A percentile compares a stretch with the other conserved stretches of the same genome.
These are phyloP conservation scores for Rhagoletis pomonella DNA, from an alignment of 1,140 invertebrate genomes.

Conservation along the genomic window DNA sequence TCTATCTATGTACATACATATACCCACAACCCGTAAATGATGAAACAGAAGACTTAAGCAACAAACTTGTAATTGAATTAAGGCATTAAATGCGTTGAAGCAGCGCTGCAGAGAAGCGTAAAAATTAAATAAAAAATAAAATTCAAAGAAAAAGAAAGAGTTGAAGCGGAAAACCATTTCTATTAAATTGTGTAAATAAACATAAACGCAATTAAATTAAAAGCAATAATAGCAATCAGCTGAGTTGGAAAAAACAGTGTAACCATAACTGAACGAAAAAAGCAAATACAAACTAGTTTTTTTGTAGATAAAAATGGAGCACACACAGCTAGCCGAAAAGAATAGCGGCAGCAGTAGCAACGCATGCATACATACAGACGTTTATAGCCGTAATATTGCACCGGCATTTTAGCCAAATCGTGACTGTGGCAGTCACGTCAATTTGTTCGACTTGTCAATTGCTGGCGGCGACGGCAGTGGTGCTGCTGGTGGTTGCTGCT, in stretches of 20 bases:
- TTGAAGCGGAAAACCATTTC: background rate
- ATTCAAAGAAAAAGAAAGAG: background rate
- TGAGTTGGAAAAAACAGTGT: background rate
- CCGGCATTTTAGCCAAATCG: conserved; percentile 30
- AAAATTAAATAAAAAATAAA: background rate
- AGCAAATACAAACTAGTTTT: background rate
- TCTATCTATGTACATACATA: background rate
- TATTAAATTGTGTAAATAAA: conserved; percentile 5
- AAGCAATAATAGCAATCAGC: background rate
- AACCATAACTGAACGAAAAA: background rate
- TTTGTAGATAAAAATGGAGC: conserved; percentile 7
- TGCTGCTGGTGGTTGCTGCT: background rate
- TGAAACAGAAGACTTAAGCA: conserved; percentile 30
- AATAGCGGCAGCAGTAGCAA: background rate
- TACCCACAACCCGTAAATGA: background rate
- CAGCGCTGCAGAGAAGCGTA: background rate
- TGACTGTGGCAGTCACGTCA: conserved; percentile 48
- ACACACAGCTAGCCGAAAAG: background rate
- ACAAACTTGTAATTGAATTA: conserved; percentile 18
- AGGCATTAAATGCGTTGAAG: background rate
- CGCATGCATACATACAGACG: background rate
- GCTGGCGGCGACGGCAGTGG: background rate
- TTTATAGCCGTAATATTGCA: background rate
- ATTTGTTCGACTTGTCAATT: conserved; percentile 47
- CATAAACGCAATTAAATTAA: background rate